Evolutionary conservation across 2,113 vertebrate genomes (phyloP).

Genomic region (Oostethus manadensis): DNA sequence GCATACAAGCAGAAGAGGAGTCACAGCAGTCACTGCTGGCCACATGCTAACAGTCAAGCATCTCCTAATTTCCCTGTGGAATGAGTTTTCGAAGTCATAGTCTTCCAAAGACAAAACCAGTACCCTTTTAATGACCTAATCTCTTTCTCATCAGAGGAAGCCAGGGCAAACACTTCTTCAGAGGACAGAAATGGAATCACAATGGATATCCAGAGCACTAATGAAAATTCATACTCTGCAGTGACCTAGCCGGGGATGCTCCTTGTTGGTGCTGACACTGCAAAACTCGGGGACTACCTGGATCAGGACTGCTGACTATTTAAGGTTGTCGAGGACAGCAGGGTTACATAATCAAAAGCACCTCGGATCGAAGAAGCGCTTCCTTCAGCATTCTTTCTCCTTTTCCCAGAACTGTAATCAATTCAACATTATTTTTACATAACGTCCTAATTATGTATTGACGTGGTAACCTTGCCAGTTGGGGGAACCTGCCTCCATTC

Average conservation of each 20-base stretch:
- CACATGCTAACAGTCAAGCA: slow-evolving; percentile 17
- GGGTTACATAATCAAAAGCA: slow-evolving; percentile 49
- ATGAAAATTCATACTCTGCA: slow-evolving; percentile 49
- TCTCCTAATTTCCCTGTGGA: slow-evolving; percentile 16
- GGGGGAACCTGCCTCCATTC: too few relatives aligned
- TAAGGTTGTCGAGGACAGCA: slow-evolving; percentile 43
- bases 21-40: slow-evolving; percentile 7
- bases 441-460: background rate
- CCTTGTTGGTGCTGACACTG: slow-evolving; percentile 47
- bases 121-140: background rate
- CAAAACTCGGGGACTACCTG: slow-evolving; percentile 49
- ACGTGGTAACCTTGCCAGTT: too few relatives aligned
- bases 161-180: slow-evolving; percentile 13
- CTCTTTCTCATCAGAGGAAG: slow-evolving; percentile 7
- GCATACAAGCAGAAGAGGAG: slow-evolving; percentile 3
- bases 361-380: slow-evolving; percentile 19
- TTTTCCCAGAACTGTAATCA: background rate
- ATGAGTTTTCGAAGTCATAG: slow-evolving; percentile 32
- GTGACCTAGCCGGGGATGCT: slow-evolving; percentile 44
- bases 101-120: slow-evolving; percentile 13
- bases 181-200: slow-evolving; percentile 31
- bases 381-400: slow-evolving; percentile 10
- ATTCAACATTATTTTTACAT: background rate
- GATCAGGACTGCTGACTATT: slow-evolving; percentile 44
- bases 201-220: slow-evolving; percentile 41